These are phyloP conservation scores for Drosophila limbata DNA, from an alignment of 2,888 invertebrate species.

Conservation along the genomic window DNA sequence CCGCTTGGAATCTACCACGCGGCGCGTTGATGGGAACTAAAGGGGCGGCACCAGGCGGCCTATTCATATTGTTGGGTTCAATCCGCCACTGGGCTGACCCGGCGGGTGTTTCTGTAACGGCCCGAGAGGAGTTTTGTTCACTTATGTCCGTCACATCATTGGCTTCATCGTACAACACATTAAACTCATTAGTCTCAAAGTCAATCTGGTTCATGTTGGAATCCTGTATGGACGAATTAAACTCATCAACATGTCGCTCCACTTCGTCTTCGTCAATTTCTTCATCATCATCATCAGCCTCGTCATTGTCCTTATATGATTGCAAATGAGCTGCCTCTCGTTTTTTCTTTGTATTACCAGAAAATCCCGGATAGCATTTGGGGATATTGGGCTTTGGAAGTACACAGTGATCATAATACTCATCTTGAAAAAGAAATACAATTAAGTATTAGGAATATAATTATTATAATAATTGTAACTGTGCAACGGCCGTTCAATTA, in stretches of 20 bases:
- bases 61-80: conserved; percentile 60
- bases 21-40: conserved; percentile 44
- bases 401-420: conserved; percentile 46
- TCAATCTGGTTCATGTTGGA: conserved; percentile 37
- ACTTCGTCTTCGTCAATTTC: not conserved
- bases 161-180: conserved; percentile 36
- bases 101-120: not conserved
- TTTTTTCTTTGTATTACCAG: not conserved
- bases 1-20: not conserved
- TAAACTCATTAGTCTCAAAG: conserved; percentile 56
- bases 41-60: conserved; percentile 68
- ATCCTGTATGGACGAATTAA: conserved; percentile 4
- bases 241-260: conserved; percentile 10
- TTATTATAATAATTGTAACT: too few relatives aligned
- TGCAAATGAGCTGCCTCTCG: conserved; percentile 53
- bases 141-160: not conserved
- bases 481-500: conserved; percentile 7
- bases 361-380: conserved; percentile 10
- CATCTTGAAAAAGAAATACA: conserved; percentile 42
- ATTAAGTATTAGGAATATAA: not conserved
- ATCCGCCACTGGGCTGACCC: conserved; percentile 62
- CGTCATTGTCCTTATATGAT: conserved; percentile 45
- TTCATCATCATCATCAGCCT: conserved; percentile 30
- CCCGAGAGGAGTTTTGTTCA: not conserved
- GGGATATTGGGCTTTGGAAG: conserved; percentile 48